Base-by-base conservation (phyloP, 2,888 invertebrate genomes). In the Macaria liturata region DNA sequence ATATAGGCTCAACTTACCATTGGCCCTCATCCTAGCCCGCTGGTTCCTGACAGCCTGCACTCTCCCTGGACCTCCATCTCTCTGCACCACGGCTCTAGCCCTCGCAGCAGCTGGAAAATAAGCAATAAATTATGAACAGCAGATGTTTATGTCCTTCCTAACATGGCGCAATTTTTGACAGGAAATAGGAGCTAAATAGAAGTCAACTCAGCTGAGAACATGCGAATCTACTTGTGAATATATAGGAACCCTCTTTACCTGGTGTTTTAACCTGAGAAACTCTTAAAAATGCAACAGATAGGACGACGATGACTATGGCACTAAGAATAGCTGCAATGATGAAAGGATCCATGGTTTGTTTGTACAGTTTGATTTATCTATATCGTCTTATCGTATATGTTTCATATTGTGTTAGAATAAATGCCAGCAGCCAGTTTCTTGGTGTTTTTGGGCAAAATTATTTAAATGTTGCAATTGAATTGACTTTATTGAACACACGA, bases 21-120 rank as follows among this genome's bases (percentile, higher is more conserved):
- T 93, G 8, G 93, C 94, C 76, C 94, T 91, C 88, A 95, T 91
- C 59, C 95, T 88, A 40, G 94, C 94, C 49, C 96, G 93, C 72
- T 95, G 94, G 81, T 95, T 96, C 64, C 96, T 93, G 4, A 95
- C 94, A 39, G 95, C 95, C 72, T 95, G 95, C 0, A 95, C 95
- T 72, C 96, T 92, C 50, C 96, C 92, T 30, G 94, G 94, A 0
- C 93, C 93, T 47, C 94, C 94, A 78, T 94, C 93, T 67, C 87
- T 77, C 54, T 82, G 88, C 2, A 70, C 85, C 0, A 84, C 88
- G 52, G 88, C 83, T 61, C 87, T 78, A 7, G 89, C 86, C 64
- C 80, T 81, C 3, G 79, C 83, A 56, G 76, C 84, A 75, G 75
- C 85, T 88, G 67, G 45, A 49, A 54, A 57, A 59, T 63, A 43